A percentile compares a stretch with the other conserved stretches of the same genome.
Evolutionary conservation across 2,888 invertebrate species (phyloP).

Genomic region (Bombylius discolor): DNA sequence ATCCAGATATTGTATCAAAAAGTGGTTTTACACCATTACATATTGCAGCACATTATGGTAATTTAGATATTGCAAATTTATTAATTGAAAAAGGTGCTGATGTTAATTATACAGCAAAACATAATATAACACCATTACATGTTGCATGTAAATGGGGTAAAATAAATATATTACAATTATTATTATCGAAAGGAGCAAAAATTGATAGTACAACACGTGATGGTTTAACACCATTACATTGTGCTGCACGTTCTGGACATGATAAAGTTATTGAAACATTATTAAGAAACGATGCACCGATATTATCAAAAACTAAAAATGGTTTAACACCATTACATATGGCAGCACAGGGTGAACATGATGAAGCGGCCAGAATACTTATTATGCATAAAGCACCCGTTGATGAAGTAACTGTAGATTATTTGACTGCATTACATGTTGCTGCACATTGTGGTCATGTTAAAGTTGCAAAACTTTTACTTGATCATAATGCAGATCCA

Average conservation of each 20-base stretch:
- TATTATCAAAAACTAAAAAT: conserved; percentile 91
- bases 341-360: conserved; percentile 98
- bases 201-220: conserved; percentile 91
- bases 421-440: conserved; percentile 91
- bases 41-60: conserved; percentile 97
- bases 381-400: conserved; percentile 92
- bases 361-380: conserved; percentile 85
- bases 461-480: conserved; percentile 77
- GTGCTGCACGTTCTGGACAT: conserved; percentile 93
- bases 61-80: conserved; percentile 82
- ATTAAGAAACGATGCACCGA: conserved; percentile 80
- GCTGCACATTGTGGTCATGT: conserved; percentile 92
- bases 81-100: conserved; percentile 85
- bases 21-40: conserved; percentile 97
- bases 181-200: conserved; percentile 78
- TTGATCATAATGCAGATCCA: conserved; percentile 92
- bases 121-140: conserved; percentile 95
- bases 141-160: conserved; percentile 99
- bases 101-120: conserved; percentile 92
- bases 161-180: conserved; percentile 76
- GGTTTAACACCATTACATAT: conserved; percentile 95
- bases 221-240: conserved; percentile 91
- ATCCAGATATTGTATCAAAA: conserved; percentile 93
- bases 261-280: conserved; percentile 85
- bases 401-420: conserved; percentile 97